Evolutionary conservation across 2,113 vertebrate species (phyloP).

Genomic region (Eudorcas thomsonii): DNA sequence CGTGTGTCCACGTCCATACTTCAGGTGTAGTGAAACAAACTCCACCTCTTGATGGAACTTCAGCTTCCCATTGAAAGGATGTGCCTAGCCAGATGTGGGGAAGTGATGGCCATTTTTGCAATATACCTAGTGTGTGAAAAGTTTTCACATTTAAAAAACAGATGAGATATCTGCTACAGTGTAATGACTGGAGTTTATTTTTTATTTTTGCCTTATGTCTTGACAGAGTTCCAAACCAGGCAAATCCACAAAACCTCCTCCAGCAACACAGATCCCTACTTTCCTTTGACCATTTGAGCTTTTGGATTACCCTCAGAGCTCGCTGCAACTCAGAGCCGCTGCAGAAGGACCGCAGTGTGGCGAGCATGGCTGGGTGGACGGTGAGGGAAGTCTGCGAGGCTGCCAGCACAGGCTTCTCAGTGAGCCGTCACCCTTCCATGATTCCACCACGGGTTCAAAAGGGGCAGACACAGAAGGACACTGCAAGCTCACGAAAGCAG

Average conservation of each 20-base stretch:
- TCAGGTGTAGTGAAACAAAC: neutral
- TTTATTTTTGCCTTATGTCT: neutral
- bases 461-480: neutral
- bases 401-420: neutral
- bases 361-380: rapidly evolving
- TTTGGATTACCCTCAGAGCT: neutral
- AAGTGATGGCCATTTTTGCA: neutral
- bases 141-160: neutral
- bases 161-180: neutral
- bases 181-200: neutral
- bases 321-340: neutral
- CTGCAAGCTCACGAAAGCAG: neutral
- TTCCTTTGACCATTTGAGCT: neutral
- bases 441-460: neutral
- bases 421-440: neutral
- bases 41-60: neutral
- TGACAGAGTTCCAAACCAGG: neutral
- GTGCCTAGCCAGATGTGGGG: neutral
- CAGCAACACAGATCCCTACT: neutral
- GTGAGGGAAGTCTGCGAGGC: neutral
- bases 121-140: neutral
- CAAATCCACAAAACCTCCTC: neutral
- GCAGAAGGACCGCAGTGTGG: neutral
- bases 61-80: neutral
- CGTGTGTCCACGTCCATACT: neutral